Base-by-base conservation (phyloP, 37 sponge, comb jelly and placozoan genomes). In the Oscarella lobularis region DNA sequence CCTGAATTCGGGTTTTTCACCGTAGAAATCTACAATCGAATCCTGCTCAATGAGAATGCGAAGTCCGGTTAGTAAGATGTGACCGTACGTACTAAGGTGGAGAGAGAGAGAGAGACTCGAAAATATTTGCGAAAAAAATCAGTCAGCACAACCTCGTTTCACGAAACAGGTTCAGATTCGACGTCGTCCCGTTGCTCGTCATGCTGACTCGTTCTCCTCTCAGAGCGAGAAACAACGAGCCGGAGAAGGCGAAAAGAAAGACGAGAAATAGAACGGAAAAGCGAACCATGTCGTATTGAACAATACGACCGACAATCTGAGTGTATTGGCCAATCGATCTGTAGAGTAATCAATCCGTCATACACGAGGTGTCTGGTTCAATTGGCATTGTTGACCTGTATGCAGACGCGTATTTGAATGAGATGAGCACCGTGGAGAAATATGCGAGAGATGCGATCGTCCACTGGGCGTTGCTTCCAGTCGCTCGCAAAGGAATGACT, bases 401-500 rank as follows among this genome's bases (percentile, higher is more conserved):
- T 68, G 71, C 79, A 75, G 35, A 66, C 3, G 79, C 71, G 70
- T 38, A 78, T 32, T 78, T 78, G 72, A 70, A 78, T 2, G 37
- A 36, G 4, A 68, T 68, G 39, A 78, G 70, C 2, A 32, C 36
- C 35, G 70, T 78, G 30, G 38, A 33, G 9, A 78, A 37, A 34
- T 78, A 78, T 6, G 79, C 79, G 31, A 78, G 37, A n/a, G 79
- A 74, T 2, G 79, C 79, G 3, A 78, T 35, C 6, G 71, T 70
- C 79, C 79, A 78, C 37, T 78, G 79, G 9, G 79, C 70, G 72
- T 72, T 72, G 31, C 33, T 71, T 38, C 40, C 69, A 40, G 79
- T 36, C 37, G 36, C 36, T 2, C 79, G 70, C 27, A 78, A 71
- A 9, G 79, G 79, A 31, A 78, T 72, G 20, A 78, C 72, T n/a